Conservation (phyloP, 2,797 vertebrate species). For the Dicrostonyx torquatus region DNA sequence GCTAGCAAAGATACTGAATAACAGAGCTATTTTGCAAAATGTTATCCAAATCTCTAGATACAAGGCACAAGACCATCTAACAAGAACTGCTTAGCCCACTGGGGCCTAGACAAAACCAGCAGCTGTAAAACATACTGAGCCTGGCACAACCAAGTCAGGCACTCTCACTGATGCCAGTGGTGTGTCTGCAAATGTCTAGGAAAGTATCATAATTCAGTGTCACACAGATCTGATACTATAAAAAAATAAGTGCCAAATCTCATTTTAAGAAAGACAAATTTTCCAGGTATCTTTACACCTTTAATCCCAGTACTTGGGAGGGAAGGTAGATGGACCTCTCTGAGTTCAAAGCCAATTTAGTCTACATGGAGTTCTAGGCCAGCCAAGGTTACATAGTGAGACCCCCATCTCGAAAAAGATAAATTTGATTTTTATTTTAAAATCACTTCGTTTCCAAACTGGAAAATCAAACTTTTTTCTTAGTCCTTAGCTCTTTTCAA, state of each 20-base stretch:
- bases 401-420: background rate
- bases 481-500: slow-evolving; percentile 51
- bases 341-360: background rate
- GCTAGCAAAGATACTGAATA: background rate
- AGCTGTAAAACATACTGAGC: slow-evolving; percentile 10
- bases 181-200: slow-evolving; percentile 9
- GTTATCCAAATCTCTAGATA: background rate
- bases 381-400: background rate
- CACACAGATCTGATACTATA: background rate
- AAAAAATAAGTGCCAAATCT: background rate
- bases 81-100: background rate
- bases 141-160: background rate
- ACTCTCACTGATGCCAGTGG: background rate
- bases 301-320: background rate
- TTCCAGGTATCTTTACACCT: background rate
- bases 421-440: background rate
- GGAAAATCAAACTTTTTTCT: slow-evolving; percentile 31
- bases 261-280: slow-evolving; percentile 36
- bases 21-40: slow-evolving; percentile 15
- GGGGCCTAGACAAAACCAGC: background rate
- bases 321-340: background rate
- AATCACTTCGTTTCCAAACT: background rate
- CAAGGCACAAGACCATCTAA: background rate
- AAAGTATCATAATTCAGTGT: slow-evolving; percentile 43
- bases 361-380: background rate